Conservation (phyloP, 2,888 invertebrate genomes). For the Phyto melanocephala region DNA sequence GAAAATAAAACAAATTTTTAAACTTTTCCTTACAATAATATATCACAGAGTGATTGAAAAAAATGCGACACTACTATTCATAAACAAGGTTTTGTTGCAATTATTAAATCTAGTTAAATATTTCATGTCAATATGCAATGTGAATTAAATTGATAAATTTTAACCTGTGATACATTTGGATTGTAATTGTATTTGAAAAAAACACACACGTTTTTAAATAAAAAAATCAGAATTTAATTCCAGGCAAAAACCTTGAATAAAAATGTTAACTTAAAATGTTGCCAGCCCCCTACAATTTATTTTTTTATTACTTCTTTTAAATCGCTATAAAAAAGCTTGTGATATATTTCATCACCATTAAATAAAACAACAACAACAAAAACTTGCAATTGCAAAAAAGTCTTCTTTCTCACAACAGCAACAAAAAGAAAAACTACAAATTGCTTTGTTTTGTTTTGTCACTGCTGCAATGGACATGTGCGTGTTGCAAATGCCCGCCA, state of each 20-base stretch:
- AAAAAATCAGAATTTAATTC: background rate
- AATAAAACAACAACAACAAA: background rate
- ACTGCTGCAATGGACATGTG: background rate
- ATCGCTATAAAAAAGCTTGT: background rate
- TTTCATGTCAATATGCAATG: background rate
- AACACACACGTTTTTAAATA: too few relatives aligned
- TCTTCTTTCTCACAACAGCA: background rate
- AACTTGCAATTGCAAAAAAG: background rate
- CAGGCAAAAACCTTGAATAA: background rate
- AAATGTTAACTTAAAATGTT: background rate
- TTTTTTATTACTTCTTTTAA: too few relatives aligned
- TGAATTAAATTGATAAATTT: background rate
- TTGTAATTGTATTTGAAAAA: too few relatives aligned
- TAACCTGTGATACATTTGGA: background rate
- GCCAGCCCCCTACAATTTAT: background rate
- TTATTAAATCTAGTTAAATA: background rate
- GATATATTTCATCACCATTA: conserved; percentile 14
- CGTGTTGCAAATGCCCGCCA: conserved; percentile 8
- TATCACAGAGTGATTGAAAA: background rate
- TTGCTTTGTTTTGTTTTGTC: conserved; percentile 18
- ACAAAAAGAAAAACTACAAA: conserved; percentile 2
- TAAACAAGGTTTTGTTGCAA: background rate
- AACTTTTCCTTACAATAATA: too few relatives aligned
- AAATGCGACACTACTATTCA: too few relatives aligned
- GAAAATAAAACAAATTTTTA: too few relatives aligned